Evolutionary conservation across 2,888 invertebrate species (phyloP), one percentile per base, ranked within the genome.

Genomic region (Melanchra persicariae): DNA sequence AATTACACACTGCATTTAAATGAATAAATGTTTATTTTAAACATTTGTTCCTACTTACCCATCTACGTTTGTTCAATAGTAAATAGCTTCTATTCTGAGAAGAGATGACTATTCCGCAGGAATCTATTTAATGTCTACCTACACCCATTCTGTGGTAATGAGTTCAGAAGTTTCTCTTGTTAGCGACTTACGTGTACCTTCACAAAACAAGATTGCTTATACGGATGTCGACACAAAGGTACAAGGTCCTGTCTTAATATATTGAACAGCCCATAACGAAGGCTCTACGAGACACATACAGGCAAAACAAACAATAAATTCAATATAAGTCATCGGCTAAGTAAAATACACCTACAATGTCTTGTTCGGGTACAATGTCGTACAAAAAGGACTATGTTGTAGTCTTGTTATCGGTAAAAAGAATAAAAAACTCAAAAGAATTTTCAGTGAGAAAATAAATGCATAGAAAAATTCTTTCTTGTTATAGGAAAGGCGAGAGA

Each of bases 381-480:
- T 34, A 75, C 61, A 74, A 83, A 74, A 79, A 81, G 54, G 37
- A 79, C 74, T 54, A 67, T 77, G 79, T 77, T 77, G 74, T 67
- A 75, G 79, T 81, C 66, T 84, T 82, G 77, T 87, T 87, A 85
- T 85, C 80, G 83, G 12, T 61, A 64, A 84, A 85, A 82, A 85
- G 73, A 87, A 88, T 74, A 87, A 83, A 88, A 90, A 90, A 88
- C 84, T 81, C 81, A 87, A 86, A 87, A 90, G 91, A 91, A 92
- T 92, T 93, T 93, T 91, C 87, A 91, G 91, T 90, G 87, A 91
- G 91, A 91, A 93, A 93, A 93, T 91, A 91, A 93, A 94, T 94
- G 94, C 93, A 95, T 94, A 94, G 94, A 95, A 94, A 94, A 94
- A 92, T 94, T 94, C 92, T 93, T 94, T 94, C 93, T 95, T 95